These are phyloP conservation scores for Brachionichthys hirsutus DNA, from an alignment of 2,113 vertebrate genomes.

Conservation along the genomic window DNA sequence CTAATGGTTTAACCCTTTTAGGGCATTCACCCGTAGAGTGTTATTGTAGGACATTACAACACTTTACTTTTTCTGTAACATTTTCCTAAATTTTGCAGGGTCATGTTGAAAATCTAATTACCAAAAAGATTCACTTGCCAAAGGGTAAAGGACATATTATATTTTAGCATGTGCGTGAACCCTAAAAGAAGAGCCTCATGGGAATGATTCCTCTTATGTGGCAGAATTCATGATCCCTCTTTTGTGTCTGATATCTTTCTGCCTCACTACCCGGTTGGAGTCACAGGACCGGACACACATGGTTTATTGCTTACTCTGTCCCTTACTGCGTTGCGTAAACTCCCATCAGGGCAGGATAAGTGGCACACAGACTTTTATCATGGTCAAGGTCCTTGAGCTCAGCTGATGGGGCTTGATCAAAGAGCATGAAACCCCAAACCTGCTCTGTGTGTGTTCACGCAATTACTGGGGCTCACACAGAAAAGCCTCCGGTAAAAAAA, in stretches of 20 bases:
- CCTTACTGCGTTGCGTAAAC: constrained; percentile 27
- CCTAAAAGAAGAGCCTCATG: not conserved
- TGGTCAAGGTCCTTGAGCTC: constrained; percentile 19
- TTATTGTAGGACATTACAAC: no score
- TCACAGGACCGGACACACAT: constrained; percentile 10
- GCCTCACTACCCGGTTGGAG: constrained; percentile 34
- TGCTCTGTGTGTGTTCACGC: constrained; percentile 44
- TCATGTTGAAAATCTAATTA: no score
- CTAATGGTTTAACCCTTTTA: constrained; percentile 1
- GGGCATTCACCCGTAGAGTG: no score
- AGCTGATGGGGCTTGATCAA: constrained; percentile 54
- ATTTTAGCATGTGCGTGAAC: no score
- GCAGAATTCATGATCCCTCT: constrained; percentile 3
- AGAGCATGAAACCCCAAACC: constrained; percentile 46
- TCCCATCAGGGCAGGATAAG: constrained; percentile 21
- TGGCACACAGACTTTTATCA: constrained; percentile 16
- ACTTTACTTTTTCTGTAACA: no score
- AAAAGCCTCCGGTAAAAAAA: constrained; percentile 1
- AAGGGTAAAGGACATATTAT: no score
- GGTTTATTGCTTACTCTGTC: constrained; percentile 15
- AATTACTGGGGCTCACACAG: constrained; percentile 21
- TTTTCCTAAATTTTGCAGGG: no score
- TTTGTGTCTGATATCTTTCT: constrained; percentile 20
- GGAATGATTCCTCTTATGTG: not conserved
- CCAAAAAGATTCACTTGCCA: no score